phyloP scores from a whole-genome alignment of 2,797 vertebrate species.

The Ciconia nigra region DNA sequence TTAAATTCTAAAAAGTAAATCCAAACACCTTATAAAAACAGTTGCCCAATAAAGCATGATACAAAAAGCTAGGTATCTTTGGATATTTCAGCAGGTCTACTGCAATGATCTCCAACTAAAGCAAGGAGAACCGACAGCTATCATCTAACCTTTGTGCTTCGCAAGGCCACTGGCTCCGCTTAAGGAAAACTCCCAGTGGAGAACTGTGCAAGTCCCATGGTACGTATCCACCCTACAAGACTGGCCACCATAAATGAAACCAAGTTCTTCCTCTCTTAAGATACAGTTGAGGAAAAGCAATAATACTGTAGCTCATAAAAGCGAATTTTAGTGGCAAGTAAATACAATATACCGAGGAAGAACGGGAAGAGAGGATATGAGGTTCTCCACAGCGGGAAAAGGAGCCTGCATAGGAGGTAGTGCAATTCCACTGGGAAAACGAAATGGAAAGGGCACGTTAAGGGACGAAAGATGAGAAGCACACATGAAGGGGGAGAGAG shows the following conservation, averaged over 20 bases:
- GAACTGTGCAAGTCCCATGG: not conserved
- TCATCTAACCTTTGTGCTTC: not conserved
- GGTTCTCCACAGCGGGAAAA: not conserved
- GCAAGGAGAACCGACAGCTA: not conserved
- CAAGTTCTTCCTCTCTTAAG: not conserved
- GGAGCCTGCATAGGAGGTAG: not conserved
- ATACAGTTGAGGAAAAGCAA: not conserved
- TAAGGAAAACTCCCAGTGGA: not conserved
- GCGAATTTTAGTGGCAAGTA: not conserved
- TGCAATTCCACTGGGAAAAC: not conserved
- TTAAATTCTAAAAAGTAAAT: not conserved
- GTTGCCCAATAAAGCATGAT: not conserved
- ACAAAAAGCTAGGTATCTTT: not conserved
- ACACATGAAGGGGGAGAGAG: not conserved
- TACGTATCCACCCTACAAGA: not conserved
- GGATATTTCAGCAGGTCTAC: not conserved
- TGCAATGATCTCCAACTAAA: not conserved
- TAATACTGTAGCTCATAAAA: not conserved
- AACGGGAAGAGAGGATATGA: not conserved
- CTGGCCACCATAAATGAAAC: not conserved
- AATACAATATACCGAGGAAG: not conserved
- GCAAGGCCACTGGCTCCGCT: not conserved
- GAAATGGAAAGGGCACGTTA: not conserved
- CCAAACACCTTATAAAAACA: not conserved
- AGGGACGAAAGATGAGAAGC: constrained; percentile 14